Conservation (phyloP, 1,140 invertebrate species). For the Gonatopus flavifemur region DNA sequence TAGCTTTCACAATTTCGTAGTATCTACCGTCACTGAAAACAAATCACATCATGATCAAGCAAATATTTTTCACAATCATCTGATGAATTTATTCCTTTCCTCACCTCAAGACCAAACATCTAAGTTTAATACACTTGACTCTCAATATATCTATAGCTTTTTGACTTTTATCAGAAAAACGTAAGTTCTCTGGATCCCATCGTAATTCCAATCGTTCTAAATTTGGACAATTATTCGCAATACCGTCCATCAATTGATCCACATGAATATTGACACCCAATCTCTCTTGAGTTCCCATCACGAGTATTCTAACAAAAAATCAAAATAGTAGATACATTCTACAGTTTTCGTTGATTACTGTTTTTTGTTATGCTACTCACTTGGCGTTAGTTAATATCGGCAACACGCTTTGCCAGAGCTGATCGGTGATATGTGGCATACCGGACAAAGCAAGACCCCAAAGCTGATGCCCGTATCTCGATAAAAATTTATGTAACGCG, state of each 20-base stretch:
- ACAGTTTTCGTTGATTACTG: slow-evolving; percentile 1
- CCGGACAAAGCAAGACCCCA: slow-evolving; percentile 87
- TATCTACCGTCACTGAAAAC: slow-evolving; percentile 94
- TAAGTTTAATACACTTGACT: slow-evolving; percentile 84
- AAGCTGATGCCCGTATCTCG: slow-evolving; percentile 84
- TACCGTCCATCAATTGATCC: slow-evolving; percentile 96
- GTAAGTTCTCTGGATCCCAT: slow-evolving; percentile 97
- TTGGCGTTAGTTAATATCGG: slow-evolving; percentile 87
- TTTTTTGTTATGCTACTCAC: slow-evolving; percentile 58
- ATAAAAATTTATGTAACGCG: slow-evolving; percentile 87
- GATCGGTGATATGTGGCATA: slow-evolving; percentile 97
- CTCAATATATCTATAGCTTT: slow-evolving; percentile 91
- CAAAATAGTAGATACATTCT: too few relatives aligned
- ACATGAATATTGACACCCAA: slow-evolving; percentile 95
- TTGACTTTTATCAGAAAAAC: slow-evolving; percentile 99
- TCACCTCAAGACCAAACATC: slow-evolving; percentile 82
- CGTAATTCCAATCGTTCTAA: slow-evolving; percentile 90
- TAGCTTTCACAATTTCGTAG: slow-evolving; percentile 98
- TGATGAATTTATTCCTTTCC: slow-evolving; percentile 6
- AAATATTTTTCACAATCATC: background rate
- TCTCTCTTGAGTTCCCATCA: slow-evolving; percentile 96
- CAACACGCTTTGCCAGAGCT: slow-evolving; percentile 91
- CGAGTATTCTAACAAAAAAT: slow-evolving; percentile 76
- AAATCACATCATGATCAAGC: slow-evolving; percentile 1
- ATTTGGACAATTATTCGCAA: slow-evolving; percentile 88